phyloP scores from a whole-genome alignment of 2,888 invertebrate species.

The Drosophila barbarae region DNA sequence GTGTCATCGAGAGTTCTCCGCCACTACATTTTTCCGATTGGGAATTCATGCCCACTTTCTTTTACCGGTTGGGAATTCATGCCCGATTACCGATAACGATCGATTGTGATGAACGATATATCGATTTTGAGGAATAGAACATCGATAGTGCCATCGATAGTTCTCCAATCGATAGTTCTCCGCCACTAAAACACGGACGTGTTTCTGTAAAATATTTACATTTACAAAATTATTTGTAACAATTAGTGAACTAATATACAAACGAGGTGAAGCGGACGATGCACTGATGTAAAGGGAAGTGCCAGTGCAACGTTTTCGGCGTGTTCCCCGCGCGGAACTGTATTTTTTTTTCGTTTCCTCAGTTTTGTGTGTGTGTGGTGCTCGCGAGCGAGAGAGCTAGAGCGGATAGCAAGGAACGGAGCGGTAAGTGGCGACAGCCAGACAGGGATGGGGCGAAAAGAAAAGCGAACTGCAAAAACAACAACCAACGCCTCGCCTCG shows the following conservation, averaged over 20 bases:
- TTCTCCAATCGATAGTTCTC: no score
- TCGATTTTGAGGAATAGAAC: no score
- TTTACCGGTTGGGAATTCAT: no score
- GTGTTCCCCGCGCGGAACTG: conserved; percentile 67
- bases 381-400: conserved; percentile 36
- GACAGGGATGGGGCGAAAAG: conserved; percentile 41
- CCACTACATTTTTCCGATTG: no score
- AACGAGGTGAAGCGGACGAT: conserved; percentile 44
- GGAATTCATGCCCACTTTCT: no score
- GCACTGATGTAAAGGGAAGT: conserved; percentile 64
- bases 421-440: conserved; percentile 33
- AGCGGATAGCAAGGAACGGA: conserved; percentile 18
- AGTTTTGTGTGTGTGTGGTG: conserved; percentile 62
- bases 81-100: no score
- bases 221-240: conserved; percentile 69
- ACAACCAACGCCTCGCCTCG: conserved; percentile 60
- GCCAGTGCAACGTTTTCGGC: conserved; percentile 45
- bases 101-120: no score
- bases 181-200: conserved; percentile 38
- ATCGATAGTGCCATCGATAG: no score
- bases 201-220: conserved; percentile 53
- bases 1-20: no score
- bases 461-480: conserved; percentile 46
- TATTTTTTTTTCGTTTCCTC: conserved; percentile 62
- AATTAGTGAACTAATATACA: conserved; percentile 36